Percentiles rank a stretch among this genome's conserved stretches.
Conservation (phyloP, 2,888 invertebrate species). For the Cistogaster globosa region DNA sequence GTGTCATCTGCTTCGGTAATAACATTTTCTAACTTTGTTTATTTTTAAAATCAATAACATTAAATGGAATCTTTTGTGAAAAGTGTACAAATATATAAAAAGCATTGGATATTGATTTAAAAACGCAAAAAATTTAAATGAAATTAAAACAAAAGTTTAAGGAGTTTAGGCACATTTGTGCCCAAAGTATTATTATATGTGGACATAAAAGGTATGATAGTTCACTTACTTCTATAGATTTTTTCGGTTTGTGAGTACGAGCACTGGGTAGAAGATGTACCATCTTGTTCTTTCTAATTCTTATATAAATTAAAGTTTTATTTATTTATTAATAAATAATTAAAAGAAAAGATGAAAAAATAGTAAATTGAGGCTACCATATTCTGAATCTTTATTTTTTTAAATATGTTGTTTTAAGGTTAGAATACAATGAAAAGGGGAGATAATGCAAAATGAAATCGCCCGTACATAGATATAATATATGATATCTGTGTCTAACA, state of each 20-base stretch:
- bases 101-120: background rate
- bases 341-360: too few relatives aligned
- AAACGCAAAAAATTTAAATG: slow-evolving; percentile 69
- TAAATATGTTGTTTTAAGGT: too few relatives aligned
- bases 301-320: too few relatives aligned
- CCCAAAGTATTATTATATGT: slow-evolving; percentile 72
- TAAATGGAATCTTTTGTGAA: background rate
- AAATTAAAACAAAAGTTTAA: slow-evolving; percentile 75
- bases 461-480: too few relatives aligned
- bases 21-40: slow-evolving; percentile 8
- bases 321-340: too few relatives aligned
- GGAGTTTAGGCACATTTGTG: slow-evolving; percentile 72
- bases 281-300: too few relatives aligned
- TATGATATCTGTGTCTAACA: too few relatives aligned
- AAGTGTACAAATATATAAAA: background rate
- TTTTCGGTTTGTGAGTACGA: too few relatives aligned
- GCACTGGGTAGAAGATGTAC: background rate
- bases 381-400: too few relatives aligned
- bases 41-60: slow-evolving; percentile 43
- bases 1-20: slow-evolving; percentile 15
- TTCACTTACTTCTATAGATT: background rate
- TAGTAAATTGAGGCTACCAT: too few relatives aligned
- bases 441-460: too few relatives aligned
- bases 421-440: too few relatives aligned
- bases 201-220: slow-evolving; percentile 73